Evolutionary conservation across 1,140 invertebrate species (phyloP).

Genomic region (Caenorhabditis elegans): DNA sequence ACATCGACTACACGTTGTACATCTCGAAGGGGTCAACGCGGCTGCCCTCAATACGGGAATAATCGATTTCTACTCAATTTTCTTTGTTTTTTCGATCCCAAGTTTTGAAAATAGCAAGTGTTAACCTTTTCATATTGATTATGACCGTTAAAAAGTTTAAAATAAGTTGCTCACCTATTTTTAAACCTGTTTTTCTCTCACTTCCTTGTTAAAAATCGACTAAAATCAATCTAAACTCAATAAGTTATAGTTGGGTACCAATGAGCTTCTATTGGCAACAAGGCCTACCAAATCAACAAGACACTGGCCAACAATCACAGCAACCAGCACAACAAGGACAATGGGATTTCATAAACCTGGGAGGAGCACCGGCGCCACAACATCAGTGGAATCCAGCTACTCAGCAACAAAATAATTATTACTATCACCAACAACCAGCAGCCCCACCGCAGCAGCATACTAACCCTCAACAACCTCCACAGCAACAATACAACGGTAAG

Average conservation of each 20-base stretch:
- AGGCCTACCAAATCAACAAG: background rate
- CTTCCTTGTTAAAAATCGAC: background rate
- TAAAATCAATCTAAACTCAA: background rate
- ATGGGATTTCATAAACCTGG: constrained; percentile 20
- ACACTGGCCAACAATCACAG: background rate
- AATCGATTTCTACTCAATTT: background rate
- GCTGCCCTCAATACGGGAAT: background rate
- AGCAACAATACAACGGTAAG: background rate
- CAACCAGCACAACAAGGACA: background rate
- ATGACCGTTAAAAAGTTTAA: too few relatives aligned
- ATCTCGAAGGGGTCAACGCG: background rate
- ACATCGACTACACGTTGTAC: constrained; percentile 20
- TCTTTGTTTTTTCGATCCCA: background rate
- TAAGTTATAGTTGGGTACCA: background rate
- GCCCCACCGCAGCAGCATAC: background rate
- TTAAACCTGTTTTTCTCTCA: background rate
- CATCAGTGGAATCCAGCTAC: background rate
- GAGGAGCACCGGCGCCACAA: constrained; percentile 7
- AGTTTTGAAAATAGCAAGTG: background rate
- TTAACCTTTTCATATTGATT: too few relatives aligned
- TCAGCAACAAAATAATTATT: background rate
- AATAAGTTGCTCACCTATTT: too few relatives aligned
- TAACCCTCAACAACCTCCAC: background rate
- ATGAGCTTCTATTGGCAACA: constrained; percentile 13
- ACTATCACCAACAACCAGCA: background rate